phyloP scores from a whole-genome alignment of 2,797 vertebrate species.

The Lagocephalus sceleratus region DNA sequence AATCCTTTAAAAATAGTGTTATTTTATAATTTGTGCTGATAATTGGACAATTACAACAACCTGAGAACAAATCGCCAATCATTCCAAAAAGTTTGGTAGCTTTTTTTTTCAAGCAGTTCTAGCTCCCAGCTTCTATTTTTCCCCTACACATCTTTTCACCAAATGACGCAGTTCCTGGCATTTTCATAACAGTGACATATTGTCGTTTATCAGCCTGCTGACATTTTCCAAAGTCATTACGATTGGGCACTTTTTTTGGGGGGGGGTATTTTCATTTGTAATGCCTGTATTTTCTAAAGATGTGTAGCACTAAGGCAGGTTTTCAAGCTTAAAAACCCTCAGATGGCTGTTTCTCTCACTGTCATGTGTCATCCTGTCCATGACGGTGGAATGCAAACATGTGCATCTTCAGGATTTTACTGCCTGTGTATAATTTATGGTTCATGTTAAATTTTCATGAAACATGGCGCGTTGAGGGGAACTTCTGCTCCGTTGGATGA shows the following conservation, averaged over 20 bases:
- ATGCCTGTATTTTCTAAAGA: no score
- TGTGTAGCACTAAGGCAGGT: background rate
- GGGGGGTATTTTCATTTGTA: no score
- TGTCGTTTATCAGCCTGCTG: no score
- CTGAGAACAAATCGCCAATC: no score
- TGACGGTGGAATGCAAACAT: conserved; percentile 9
- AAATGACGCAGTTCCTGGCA: background rate
- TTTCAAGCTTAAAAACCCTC: background rate
- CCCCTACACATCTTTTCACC: background rate
- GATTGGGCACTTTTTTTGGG: no score
- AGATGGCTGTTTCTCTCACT: background rate
- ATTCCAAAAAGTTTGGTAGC: no score
- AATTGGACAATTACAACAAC: no score
- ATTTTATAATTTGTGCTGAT: no score
- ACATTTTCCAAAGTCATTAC: no score
- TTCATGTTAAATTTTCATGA: conserved; percentile 49
- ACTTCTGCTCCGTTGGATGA: conserved; percentile 8
- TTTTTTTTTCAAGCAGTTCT: background rate
- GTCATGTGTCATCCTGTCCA: conserved; percentile 16
- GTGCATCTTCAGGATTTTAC: conserved; percentile 34
- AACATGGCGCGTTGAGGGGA: background rate
- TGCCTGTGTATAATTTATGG: conserved; percentile 49
- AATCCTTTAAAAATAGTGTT: no score
- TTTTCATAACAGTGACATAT: background rate
- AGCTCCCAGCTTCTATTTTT: background rate